Evolutionary conservation across 2,888 invertebrate genomes (phyloP).

Genomic region (Pantelozetes paolii): DNA sequence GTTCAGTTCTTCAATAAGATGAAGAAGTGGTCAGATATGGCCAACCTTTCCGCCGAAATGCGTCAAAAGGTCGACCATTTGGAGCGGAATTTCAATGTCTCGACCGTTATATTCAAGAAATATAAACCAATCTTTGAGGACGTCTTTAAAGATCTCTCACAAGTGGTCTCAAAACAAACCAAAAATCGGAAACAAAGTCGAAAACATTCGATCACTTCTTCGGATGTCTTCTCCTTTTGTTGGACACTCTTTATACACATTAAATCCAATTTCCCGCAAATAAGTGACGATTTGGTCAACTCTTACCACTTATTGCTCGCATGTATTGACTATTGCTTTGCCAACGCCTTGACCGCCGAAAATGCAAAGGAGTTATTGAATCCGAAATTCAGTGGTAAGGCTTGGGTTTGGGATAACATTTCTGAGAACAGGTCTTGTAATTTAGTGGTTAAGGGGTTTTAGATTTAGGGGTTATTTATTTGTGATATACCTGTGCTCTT

Average conservation of each 20-base stretch:
- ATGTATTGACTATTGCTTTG: conserved; percentile 83
- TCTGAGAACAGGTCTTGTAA: too few species aligned
- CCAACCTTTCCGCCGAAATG: conserved; percentile 76
- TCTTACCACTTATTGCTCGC: conserved; percentile 86
- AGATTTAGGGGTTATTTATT: too few species aligned
- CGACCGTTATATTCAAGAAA: conserved; percentile 87
- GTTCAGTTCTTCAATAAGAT: conserved; percentile 92
- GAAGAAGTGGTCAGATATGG: conserved; percentile 92
- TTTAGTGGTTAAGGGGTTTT: conserved; percentile 25
- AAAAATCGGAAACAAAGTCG: conserved; percentile 60
- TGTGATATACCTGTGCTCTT: too few species aligned
- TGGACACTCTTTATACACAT: conserved; percentile 90
- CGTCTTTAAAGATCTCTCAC: conserved; percentile 71
- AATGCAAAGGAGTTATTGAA: conserved; percentile 76
- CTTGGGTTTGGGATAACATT: not conserved
- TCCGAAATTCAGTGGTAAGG: conserved; percentile 68
- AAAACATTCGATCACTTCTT: conserved; percentile 57
- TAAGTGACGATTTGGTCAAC: conserved; percentile 86
- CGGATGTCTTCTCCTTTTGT: conserved; percentile 82
- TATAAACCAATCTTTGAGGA: conserved; percentile 81
- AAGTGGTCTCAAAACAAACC: conserved; percentile 55
- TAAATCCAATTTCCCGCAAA: conserved; percentile 64
- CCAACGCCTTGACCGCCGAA: conserved; percentile 74
- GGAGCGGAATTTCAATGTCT: conserved; percentile 86
- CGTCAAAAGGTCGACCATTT: conserved; percentile 74